phyloP scores from a whole-genome alignment of 2,797 vertebrate genomes.

The Labroides dimidiatus region DNA sequence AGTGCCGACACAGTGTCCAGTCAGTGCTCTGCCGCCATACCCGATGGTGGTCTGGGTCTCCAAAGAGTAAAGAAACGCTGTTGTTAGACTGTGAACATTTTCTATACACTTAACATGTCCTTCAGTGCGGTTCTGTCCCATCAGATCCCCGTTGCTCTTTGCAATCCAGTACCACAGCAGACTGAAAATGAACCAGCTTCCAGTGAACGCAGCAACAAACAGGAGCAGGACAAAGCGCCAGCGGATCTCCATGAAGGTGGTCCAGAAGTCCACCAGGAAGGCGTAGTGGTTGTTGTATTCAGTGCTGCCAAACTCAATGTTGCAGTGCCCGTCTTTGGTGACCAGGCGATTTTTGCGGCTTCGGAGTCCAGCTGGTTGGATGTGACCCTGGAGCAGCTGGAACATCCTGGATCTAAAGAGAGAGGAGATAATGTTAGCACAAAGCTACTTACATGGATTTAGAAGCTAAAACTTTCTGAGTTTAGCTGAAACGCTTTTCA shows the following conservation, averaged over 20 bases:
- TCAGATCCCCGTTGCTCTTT: slow-evolving; percentile 79
- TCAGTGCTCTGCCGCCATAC: slow-evolving; percentile 91
- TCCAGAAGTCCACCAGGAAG: slow-evolving; percentile 93
- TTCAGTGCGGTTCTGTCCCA: slow-evolving; percentile 64
- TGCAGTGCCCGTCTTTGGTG: slow-evolving; percentile 95
- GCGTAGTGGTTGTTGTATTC: slow-evolving; percentile 87
- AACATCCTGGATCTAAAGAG: slow-evolving; percentile 86
- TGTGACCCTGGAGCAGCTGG: slow-evolving; percentile 86
- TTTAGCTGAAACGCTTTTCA: background rate
- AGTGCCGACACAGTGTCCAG: slow-evolving; percentile 88
- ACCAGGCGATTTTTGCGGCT: slow-evolving; percentile 87
- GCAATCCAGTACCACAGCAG: slow-evolving; percentile 86
- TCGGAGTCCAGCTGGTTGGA: slow-evolving; percentile 76
- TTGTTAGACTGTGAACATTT: slow-evolving; percentile 90
- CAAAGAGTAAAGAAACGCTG: slow-evolving; percentile 95
- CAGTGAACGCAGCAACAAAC: slow-evolving; percentile 77
- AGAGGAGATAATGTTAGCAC: background rate
- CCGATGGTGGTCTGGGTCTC: slow-evolving; percentile 97
- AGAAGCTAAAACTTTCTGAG: background rate
- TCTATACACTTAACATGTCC: slow-evolving; percentile 89
- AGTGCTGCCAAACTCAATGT: slow-evolving; percentile 94
- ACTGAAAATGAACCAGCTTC: slow-evolving; percentile 86
- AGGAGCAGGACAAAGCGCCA: slow-evolving; percentile 83
- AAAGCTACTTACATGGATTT: background rate
- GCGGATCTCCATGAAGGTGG: slow-evolving; percentile 84